These are phyloP conservation scores for Isoperla grammatica DNA, from an alignment of 2,888 invertebrate genomes.

Conservation along the genomic window DNA sequence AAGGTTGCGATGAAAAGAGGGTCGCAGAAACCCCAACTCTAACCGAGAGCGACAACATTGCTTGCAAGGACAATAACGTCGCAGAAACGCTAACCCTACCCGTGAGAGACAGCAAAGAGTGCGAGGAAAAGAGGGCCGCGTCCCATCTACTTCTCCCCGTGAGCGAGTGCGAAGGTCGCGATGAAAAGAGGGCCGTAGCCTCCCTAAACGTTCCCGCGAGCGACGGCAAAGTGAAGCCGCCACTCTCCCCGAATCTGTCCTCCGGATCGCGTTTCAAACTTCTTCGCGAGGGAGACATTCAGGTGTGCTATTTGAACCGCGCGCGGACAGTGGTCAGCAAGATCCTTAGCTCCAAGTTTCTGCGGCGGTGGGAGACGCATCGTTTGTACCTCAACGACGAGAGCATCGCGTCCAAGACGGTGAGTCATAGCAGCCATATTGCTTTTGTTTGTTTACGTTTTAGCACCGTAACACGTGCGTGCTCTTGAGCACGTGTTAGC, in stretches of 20 bases:
- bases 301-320: constrained; percentile 71
- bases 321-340: constrained; percentile 72
- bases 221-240: constrained; percentile 4
- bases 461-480: too few relatives aligned
- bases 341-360: constrained; percentile 68
- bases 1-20: too few relatives aligned
- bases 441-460: too few relatives aligned
- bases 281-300: constrained; percentile 63
- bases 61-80: too few relatives aligned
- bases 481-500: too few relatives aligned
- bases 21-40: too few relatives aligned
- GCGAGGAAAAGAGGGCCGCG: too few relatives aligned
- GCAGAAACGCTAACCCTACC: too few relatives aligned
- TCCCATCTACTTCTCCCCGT: too few relatives aligned
- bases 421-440: constrained; percentile 51
- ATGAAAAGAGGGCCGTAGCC: background rate
- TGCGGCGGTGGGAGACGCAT: constrained; percentile 73
- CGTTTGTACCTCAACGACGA: constrained; percentile 61
- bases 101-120: too few relatives aligned
- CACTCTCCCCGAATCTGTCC: constrained; percentile 1
- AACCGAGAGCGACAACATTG: too few relatives aligned
- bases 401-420: constrained; percentile 66
- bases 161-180: background rate
- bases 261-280: constrained; percentile 60
- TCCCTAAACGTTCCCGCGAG: too few relatives aligned